Conservation (phyloP, 2,888 invertebrate genomes). For the Hirtodrosophila cameraria region DNA sequence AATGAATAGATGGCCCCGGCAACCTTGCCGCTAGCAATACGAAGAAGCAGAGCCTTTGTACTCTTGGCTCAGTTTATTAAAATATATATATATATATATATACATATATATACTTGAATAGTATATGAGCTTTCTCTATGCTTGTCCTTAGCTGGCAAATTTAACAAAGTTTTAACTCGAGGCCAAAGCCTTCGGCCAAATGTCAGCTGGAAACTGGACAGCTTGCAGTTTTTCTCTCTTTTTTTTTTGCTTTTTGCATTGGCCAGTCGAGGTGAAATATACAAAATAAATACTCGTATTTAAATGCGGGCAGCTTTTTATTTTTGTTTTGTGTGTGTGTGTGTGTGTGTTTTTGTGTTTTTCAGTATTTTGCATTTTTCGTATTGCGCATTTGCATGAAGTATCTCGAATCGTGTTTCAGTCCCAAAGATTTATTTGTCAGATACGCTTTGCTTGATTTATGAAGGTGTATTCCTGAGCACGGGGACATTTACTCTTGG, state of each 20-base stretch:
- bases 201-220: constrained; percentile 64
- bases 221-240: constrained; percentile 52
- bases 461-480: constrained; percentile 38
- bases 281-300: constrained; percentile 30
- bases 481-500: no score
- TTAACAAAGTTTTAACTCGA: constrained; percentile 48
- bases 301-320: constrained; percentile 30
- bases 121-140: constrained; percentile 14
- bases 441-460: constrained; percentile 67
- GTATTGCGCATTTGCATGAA: constrained; percentile 54
- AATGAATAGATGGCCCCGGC: constrained; percentile 56
- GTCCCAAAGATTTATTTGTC: constrained; percentile 61
- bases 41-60: constrained; percentile 37
- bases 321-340: no score
- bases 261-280: constrained; percentile 1
- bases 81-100: constrained; percentile 25
- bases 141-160: constrained; percentile 39
- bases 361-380: constrained; percentile 29
- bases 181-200: constrained; percentile 58
- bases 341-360: constrained; percentile 11
- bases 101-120: background rate
- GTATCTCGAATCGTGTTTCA: constrained; percentile 40
- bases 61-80: constrained; percentile 55
- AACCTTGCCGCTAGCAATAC: constrained; percentile 55
- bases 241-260: no score